Evolutionary conservation across 2,797 vertebrate genomes (phyloP), one percentile per base, ranked within the genome.

Genomic region (Bradypodion pumilum): DNA sequence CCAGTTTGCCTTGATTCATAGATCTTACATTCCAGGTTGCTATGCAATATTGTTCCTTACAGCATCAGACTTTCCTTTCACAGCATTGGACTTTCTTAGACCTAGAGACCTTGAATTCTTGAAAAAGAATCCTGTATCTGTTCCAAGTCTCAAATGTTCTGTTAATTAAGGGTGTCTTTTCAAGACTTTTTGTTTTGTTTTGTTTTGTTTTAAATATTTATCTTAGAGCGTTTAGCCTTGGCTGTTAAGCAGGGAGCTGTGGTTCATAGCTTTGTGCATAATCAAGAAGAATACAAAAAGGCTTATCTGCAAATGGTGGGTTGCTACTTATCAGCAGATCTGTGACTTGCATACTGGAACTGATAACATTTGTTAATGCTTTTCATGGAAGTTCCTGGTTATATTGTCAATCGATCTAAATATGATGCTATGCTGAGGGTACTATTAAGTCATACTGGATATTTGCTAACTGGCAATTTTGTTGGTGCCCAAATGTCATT

Each of bases 401-500:
- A 70, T 70, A 40, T 21, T 70, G 42, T 37, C 69, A 70, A 68
- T 19, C 21, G 32, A 7, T 68, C 32, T 66, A 68, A 68, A 68
- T 68, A 15, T 68, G 25, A 70, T 70, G 40, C 25, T 70, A 25
- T 70, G 23, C 37, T 70, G 9, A 42, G 46, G 16, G 29, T 49
- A 46, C 19, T 74, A 74, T 74, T 56, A 56, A 32, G 73, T 74
- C 19, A 49, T n/a, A 25, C 29, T 5, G 27, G 49, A 49, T 74
- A 74, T 74, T 35, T 75, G 49, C 21, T 56, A 74, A 74, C n/a
- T 56, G 49, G n/a, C 73, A 56, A 75, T 56, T 56, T 75, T 75
- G 49, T 75, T 37, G n/a, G 49, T 75, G n/a, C 73, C n/a, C n/a
- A 75, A 49, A 75, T 23, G 32, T 73, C 27, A 44, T 75, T 35